These are phyloP conservation scores for Actinostola sp. DNA, from an alignment of 92 coral and sea anemone species.

Conservation along the genomic window DNA sequence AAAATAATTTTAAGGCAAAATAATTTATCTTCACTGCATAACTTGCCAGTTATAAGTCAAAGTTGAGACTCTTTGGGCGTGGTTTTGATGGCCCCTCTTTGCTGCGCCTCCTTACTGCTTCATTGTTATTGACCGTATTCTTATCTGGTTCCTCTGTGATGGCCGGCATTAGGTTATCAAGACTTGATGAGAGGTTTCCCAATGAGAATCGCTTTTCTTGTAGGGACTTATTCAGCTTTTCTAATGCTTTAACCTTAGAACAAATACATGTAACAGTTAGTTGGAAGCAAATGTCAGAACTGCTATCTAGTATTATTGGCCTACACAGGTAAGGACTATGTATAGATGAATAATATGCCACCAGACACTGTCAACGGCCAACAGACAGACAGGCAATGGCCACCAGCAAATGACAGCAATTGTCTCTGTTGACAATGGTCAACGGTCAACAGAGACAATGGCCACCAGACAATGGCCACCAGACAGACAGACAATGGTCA, in stretches of 20 bases:
- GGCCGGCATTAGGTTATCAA: slow-evolving; percentile 51
- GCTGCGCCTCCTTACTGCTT: slow-evolving; percentile 2
- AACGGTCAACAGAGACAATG: no score
- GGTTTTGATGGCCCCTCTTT: slow-evolving; percentile 26
- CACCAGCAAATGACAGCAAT: no score
- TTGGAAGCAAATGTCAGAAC: not conserved
- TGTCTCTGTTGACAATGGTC: no score
- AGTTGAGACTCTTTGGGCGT: slow-evolving; percentile 70
- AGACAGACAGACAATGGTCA: slow-evolving; percentile 8
- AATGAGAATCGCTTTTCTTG: slow-evolving; percentile 34
- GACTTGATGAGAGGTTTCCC: slow-evolving; percentile 42
- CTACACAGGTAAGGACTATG: no score
- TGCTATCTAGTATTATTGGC: not conserved
- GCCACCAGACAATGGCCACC: not conserved
- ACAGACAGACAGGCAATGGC: no score
- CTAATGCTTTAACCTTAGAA: slow-evolving; percentile 65
- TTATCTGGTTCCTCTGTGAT: slow-evolving; percentile 31
- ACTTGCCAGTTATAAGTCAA: slow-evolving; percentile 45
- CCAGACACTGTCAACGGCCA: no score
- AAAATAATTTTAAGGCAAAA: no score
- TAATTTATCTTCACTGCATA: slow-evolving; percentile 7
- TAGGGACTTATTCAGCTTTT: slow-evolving; percentile 64
- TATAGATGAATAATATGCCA: no score
- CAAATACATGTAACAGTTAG: slow-evolving; percentile 3
- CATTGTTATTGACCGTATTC: slow-evolving; percentile 12